A percentile compares a stretch with the other conserved stretches of the same genome.
phyloP scores from a whole-genome alignment of 2,888 invertebrate genomes.

The Parnassius smintheus region DNA sequence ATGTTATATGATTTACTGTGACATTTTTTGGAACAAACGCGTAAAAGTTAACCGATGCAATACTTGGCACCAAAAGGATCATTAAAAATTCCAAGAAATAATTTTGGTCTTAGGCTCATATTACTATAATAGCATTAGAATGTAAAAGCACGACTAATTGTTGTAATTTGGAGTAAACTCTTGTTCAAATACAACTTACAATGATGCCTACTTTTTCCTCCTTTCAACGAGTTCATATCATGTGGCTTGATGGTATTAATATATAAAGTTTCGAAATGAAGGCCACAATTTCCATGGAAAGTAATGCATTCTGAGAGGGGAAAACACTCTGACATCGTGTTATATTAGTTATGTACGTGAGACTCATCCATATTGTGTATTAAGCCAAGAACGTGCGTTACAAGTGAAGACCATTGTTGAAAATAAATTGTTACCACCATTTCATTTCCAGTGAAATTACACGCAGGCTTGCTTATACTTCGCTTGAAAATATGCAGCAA shows the following conservation, averaged over 20 bases:
- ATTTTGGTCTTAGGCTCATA: too few species aligned
- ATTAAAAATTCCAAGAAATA: too few species aligned
- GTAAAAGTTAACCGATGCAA: too few species aligned
- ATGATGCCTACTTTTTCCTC: too few species aligned
- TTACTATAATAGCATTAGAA: too few species aligned
- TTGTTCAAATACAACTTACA: too few species aligned
- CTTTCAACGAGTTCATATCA: not conserved
- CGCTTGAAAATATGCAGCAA: not conserved
- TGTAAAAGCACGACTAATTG: too few species aligned
- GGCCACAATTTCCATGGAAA: conserved; percentile 55
- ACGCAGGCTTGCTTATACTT: conserved; percentile 4
- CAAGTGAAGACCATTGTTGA: conserved; percentile 35
- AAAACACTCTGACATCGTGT: conserved; percentile 51
- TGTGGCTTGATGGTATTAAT: conserved; percentile 14
- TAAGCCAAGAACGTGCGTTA: conserved; percentile 34
- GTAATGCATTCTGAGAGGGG: conserved; percentile 33
- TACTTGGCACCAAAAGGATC: too few species aligned
- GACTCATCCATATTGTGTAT: conserved; percentile 52
- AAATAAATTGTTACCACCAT: conserved; percentile 36
- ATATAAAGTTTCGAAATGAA: conserved; percentile 36
- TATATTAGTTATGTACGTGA: conserved; percentile 66
- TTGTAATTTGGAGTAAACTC: too few species aligned
- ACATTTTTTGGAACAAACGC: too few species aligned
- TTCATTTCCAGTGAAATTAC: conserved; percentile 13
- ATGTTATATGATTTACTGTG: too few species aligned